These are phyloP conservation scores for Heteractis magnifica DNA, from an alignment of 92 coral and sea anemone genomes.

Conservation along the genomic window DNA sequence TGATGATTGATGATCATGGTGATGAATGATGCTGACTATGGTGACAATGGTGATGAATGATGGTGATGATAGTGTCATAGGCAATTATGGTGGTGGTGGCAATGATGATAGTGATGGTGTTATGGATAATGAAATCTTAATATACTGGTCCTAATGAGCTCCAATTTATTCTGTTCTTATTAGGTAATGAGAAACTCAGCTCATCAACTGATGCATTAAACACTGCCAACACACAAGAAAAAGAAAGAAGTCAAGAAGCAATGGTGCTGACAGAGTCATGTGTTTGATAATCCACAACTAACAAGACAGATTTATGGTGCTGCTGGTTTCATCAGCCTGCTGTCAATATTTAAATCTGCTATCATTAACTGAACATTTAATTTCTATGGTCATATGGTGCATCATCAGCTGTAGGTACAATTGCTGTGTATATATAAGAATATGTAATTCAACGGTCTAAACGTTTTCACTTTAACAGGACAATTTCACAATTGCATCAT, in stretches of 20 bases:
- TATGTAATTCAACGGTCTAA: too few species aligned
- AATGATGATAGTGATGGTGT: neutral
- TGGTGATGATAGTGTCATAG: neutral
- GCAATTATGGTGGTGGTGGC: neutral
- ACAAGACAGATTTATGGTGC: too few species aligned
- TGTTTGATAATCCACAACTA: conserved; percentile 17
- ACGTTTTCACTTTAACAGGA: too few species aligned
- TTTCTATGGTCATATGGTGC: too few species aligned
- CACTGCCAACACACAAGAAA: conserved; percentile 13
- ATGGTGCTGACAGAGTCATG: conserved; percentile 52
- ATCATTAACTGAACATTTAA: too few species aligned
- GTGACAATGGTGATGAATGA: neutral
- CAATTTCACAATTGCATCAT: too few species aligned
- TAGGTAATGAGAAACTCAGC: neutral
- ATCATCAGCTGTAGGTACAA: too few species aligned
- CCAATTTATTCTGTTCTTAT: neutral
- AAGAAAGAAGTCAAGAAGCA: conserved; percentile 36
- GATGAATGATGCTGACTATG: neutral
- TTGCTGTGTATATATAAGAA: too few species aligned
- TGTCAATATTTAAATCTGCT: too few species aligned
- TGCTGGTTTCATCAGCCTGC: too few species aligned
- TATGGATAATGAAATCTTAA: neutral
- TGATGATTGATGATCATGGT: neutral
- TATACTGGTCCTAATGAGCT: neutral
- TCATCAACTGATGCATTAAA: conserved; percentile 29